phyloP scores from a whole-genome alignment of 1,140 invertebrate genomes.

The Subanguina moxae region DNA sequence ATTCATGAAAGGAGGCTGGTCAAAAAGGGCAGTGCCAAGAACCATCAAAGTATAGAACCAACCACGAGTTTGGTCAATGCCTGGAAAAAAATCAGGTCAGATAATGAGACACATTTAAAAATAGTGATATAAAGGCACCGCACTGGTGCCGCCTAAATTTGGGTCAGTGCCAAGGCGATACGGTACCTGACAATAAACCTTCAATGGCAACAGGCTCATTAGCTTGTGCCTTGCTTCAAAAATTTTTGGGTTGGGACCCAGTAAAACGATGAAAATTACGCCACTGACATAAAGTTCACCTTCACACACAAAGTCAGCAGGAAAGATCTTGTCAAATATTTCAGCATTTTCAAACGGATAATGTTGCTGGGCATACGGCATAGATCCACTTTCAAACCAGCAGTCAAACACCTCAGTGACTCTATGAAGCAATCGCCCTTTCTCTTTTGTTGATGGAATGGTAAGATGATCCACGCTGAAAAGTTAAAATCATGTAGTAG shows the following conservation, averaged over 20 bases:
- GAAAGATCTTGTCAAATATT: conserved; percentile 87
- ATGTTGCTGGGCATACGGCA: conserved; percentile 95
- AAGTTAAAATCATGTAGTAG: conserved; percentile 2
- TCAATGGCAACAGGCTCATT: no score
- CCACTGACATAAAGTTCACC: conserved; percentile 9
- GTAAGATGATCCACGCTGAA: conserved; percentile 77
- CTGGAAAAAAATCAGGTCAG: no score
- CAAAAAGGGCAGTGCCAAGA: conserved; percentile 89
- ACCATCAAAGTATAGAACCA: conserved; percentile 94
- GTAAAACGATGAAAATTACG: no score
- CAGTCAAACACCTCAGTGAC: conserved; percentile 97
- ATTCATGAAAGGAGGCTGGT: conserved; percentile 94
- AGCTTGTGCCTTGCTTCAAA: no score
- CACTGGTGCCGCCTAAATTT: conserved; percentile 66
- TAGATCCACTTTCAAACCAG: conserved; percentile 99
- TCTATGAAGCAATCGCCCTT: conserved; percentile 72
- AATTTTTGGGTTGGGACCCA: no score
- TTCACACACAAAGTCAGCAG: conserved; percentile 99
- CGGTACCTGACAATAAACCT: no score
- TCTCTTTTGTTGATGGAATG: conserved; percentile 82
- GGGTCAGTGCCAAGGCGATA: no score
- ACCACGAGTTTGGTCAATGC: conserved; percentile 93
- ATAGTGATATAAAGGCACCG: no score
- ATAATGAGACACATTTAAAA: conserved; percentile 5
- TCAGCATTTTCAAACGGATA: conserved; percentile 84